Base-by-base conservation (phyloP, 2,888 invertebrate species). In the Druceiella hillmani region DNA sequence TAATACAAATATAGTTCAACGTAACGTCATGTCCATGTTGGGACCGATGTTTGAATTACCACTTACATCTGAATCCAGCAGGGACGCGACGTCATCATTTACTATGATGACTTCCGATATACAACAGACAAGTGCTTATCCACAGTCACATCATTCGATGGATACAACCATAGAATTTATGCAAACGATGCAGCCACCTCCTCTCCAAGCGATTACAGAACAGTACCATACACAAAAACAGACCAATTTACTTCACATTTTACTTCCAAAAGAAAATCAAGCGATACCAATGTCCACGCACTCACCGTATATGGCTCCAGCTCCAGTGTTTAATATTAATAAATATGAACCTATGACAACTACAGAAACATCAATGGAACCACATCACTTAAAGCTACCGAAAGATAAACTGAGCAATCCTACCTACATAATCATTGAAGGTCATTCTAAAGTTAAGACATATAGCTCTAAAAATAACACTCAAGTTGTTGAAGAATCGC, bases 401-500 rank as follows among this genome's bases (percentile, higher is more conserved):
- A n/a, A n/a, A n/a, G n/a, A n/a, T n/a, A n/a, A n/a, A n/a, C n/a
- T n/a, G n/a, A n/a, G n/a, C n/a, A n/a, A n/a, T n/a, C n/a, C n/a
- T n/a, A n/a, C n/a, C n/a, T 87, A 87, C 54, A 66, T 87, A 14
- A 87, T 88, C 16, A 87, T 87, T 50, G 86, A 88, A 59, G 87
- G 87, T 0, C 87, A 88, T 57, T 87, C 87, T 1, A 87, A 87
- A 64, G 87, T 88, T 1, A 87, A 87, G 64, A 87, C 84, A 0
- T 88, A 88, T 53, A 81, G 87, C 9, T 81, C 83, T 1, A 73
- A 72, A 44, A 72, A 73, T 39, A 61, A 63, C 41, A 24, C 22
- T 3, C 40, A 55, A 17, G 53, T 57, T 20, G 66, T 69, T 3
- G 64, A 67, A 16, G 63, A 66, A 40, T 55, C 59, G 26, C 50